Conservation (phyloP, 2,888 invertebrate genomes). For the Prostheceraeus crozeri region DNA sequence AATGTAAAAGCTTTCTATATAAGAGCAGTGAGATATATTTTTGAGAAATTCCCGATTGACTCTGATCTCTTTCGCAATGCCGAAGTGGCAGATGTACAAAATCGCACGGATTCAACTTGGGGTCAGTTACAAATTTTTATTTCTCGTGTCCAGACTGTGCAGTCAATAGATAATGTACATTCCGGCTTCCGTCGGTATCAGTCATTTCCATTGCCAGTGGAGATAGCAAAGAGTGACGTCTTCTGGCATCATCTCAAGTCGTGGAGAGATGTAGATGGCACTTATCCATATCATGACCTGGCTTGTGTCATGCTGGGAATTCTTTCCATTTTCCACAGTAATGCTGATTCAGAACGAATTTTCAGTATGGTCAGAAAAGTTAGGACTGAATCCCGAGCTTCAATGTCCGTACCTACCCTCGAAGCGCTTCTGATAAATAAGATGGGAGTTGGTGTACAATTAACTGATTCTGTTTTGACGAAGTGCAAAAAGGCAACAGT, state of each 20-base stretch:
- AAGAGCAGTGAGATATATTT: neutral
- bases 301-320: neutral
- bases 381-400: too few relatives aligned
- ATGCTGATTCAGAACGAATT: too few relatives aligned
- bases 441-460: too few relatives aligned
- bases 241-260: slow-evolving; percentile 21
- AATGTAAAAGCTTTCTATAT: slow-evolving; percentile 19
- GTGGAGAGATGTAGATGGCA: slow-evolving; percentile 25
- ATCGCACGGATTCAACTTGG: slow-evolving; percentile 11
- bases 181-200: slow-evolving; percentile 21
- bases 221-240: slow-evolving; percentile 18
- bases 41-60: slow-evolving; percentile 8
- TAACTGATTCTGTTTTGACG: too few relatives aligned
- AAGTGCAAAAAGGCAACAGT: too few relatives aligned
- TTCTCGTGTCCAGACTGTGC: slow-evolving; percentile 15
- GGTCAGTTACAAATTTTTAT: slow-evolving; percentile 20
- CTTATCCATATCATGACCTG: slow-evolving; percentile 4
- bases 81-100: slow-evolving; percentile 21
- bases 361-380: too few relatives aligned
- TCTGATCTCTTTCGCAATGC: slow-evolving; percentile 21
- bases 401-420: too few relatives aligned
- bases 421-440: too few relatives aligned
- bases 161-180: slow-evolving; percentile 15
- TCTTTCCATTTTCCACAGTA: too few relatives aligned
- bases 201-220: slow-evolving; percentile 31